phyloP scores from a whole-genome alignment of 2,797 vertebrate species.

The Girardinus metallicus region DNA sequence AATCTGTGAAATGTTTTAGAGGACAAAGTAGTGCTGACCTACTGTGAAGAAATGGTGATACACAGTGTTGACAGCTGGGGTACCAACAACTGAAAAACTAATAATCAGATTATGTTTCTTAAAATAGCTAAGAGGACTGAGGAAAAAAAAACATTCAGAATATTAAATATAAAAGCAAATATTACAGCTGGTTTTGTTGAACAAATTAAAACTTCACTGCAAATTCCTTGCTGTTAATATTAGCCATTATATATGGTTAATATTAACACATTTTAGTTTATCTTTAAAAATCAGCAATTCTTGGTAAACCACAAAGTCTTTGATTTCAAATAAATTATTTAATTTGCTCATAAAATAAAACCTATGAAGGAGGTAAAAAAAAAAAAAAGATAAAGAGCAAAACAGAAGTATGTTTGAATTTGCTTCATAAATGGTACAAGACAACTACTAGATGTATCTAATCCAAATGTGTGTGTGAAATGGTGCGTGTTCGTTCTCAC shows the following conservation, averaged over 20 bases:
- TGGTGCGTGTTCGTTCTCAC: conserved; percentile 71
- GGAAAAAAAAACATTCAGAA: not conserved
- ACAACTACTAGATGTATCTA: not conserved
- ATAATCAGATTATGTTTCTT: not conserved
- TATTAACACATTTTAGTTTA: not conserved
- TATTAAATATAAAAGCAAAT: not conserved
- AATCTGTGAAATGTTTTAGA: not conserved
- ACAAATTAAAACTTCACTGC: not conserved
- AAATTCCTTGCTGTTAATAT: not conserved
- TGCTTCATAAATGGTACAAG: not conserved
- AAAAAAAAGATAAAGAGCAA: not conserved
- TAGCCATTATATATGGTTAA: not conserved
- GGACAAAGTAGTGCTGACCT: not conserved
- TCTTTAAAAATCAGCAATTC: not conserved
- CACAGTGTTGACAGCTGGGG: not conserved
- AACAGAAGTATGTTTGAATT: not conserved
- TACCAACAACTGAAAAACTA: not conserved
- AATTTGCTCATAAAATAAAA: not conserved
- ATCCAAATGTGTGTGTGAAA: not conserved
- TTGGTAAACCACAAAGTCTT: not conserved
- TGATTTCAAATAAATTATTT: not conserved
- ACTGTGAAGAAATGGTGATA: not conserved
- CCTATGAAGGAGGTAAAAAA: not conserved
- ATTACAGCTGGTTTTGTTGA: not conserved
- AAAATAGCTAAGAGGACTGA: not conserved